Evolutionary conservation across 2,888 invertebrate species (phyloP), one percentile per base, ranked within the genome.

Genomic region (Drosophila tripunctata): DNA sequence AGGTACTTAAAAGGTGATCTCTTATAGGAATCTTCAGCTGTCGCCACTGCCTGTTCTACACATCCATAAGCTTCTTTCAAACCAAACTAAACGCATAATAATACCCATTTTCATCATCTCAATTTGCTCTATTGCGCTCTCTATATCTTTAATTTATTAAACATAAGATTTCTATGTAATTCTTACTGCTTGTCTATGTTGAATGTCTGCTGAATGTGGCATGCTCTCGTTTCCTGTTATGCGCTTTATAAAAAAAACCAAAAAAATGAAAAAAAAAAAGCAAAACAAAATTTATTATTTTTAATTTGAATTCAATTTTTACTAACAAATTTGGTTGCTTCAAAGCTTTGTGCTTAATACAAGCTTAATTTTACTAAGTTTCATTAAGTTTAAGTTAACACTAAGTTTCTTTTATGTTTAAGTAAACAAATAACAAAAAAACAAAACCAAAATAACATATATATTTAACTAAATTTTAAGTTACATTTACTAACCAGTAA

Each of bases 271-370:
- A 21, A n/a, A 30, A 10, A 38, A 51, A 45, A 51, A 47, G 19
- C 43, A 48, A 21, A 36, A 14, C 15, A 31, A 62, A 66, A 57
- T 31, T 47, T 51, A 65, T 41, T 48, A 41, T 50, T 75, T 64
- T 48, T 64, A 22, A 48, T 75, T 78, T 72, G 0, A 17, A 61
- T 73, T 73, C 21, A 51, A 73, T 66, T 75, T 6, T 68, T 79
- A 81, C 85, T 84, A 82, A 82, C 79, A 65, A 71, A 70, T 77
- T 81, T 47, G 62, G 67, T 82, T 84, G 85, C 79, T 76, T 67
- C 57, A 70, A 78, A 82, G 81, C 81, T 81, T 84, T 31, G 36
- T 67, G 81, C 81, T 81, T 81, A 84, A 84, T 82, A 84, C 36
- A 43, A 44, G 47, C 52, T 55, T 82, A 6, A n/a, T 68, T 82